Conservation (phyloP, 2,888 invertebrate genomes). For the Acleris literana region DNA sequence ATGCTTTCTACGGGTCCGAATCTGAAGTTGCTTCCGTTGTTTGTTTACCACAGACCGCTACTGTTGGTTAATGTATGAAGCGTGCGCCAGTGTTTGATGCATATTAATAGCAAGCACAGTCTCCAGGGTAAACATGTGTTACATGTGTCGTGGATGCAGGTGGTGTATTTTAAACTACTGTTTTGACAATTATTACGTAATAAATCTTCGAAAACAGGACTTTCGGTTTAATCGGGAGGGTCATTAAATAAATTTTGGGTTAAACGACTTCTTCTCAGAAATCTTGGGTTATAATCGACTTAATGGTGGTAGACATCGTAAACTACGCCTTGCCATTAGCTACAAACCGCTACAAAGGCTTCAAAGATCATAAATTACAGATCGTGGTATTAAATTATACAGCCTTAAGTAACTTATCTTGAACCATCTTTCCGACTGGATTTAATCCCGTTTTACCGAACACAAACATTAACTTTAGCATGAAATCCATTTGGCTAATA, state of each 20-base stretch:
- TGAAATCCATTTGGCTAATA: slow-evolving; percentile 28
- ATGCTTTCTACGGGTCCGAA: slow-evolving; percentile 44
- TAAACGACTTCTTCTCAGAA: slow-evolving; percentile 30
- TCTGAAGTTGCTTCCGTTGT: slow-evolving; percentile 50
- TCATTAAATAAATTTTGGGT: slow-evolving; percentile 47
- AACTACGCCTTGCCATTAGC: slow-evolving; percentile 31
- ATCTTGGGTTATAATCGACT: slow-evolving; percentile 22
- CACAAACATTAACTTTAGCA: slow-evolving; percentile 7
- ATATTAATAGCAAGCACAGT: slow-evolving; percentile 62
- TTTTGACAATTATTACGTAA: slow-evolving; percentile 52
- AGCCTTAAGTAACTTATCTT: slow-evolving; percentile 18
- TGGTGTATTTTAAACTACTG: slow-evolving; percentile 53
- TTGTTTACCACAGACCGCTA: slow-evolving; percentile 60
- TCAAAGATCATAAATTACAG: slow-evolving; percentile 28
- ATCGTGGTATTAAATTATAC: slow-evolving; percentile 26
- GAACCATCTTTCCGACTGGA: slow-evolving; percentile 19
- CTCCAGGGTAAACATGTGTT: slow-evolving; percentile 61
- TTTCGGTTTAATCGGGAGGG: slow-evolving; percentile 47
- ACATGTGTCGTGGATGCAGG: slow-evolving; percentile 51
- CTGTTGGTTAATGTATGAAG: slow-evolving; percentile 69
- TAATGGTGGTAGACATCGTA: slow-evolving; percentile 29
- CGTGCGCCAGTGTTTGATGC: slow-evolving; percentile 55
- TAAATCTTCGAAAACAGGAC: slow-evolving; percentile 50
- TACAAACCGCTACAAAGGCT: slow-evolving; percentile 23
- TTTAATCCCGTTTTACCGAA: slow-evolving; percentile 15